These are phyloP conservation scores for Platanista minor DNA, from an alignment of 2,113 vertebrate species.

Conservation along the genomic window DNA sequence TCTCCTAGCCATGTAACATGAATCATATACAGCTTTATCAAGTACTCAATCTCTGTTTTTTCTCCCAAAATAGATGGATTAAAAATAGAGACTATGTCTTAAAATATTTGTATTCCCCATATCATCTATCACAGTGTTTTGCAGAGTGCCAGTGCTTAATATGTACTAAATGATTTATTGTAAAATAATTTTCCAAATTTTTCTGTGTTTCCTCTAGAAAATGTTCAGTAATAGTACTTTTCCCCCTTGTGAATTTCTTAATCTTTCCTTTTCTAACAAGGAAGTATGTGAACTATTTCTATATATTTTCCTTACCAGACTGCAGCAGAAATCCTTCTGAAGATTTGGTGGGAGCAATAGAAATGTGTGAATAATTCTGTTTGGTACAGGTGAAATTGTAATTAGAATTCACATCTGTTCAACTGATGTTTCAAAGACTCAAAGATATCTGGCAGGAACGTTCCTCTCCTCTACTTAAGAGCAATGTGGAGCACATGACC, in stretches of 20 bases:
- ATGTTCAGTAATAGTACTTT: background rate
- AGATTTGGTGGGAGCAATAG: background rate
- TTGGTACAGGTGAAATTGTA: background rate
- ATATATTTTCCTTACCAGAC: background rate
- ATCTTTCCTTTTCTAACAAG: background rate
- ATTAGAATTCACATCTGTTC: conserved; percentile 5
- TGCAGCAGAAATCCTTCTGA: background rate
- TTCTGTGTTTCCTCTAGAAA: conserved; percentile 8
- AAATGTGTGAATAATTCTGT: background rate
- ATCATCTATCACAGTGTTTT: background rate
- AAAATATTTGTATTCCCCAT: background rate
- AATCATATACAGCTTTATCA: background rate
- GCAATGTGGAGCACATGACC: background rate
- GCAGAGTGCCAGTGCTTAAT: background rate
- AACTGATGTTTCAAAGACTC: background rate
- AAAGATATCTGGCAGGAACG: background rate
- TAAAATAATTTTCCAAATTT: conserved; percentile 32
- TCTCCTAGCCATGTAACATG: background rate
- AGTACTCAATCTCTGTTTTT: background rate
- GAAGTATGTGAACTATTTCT: conserved; percentile 6
- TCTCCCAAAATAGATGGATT: background rate
- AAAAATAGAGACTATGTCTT: background rate
- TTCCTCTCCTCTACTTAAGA: background rate
- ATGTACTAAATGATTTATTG: background rate
- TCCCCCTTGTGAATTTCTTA: background rate